Conservation (phyloP, 2,888 invertebrate species). For the Cerceris ruficornis region DNA sequence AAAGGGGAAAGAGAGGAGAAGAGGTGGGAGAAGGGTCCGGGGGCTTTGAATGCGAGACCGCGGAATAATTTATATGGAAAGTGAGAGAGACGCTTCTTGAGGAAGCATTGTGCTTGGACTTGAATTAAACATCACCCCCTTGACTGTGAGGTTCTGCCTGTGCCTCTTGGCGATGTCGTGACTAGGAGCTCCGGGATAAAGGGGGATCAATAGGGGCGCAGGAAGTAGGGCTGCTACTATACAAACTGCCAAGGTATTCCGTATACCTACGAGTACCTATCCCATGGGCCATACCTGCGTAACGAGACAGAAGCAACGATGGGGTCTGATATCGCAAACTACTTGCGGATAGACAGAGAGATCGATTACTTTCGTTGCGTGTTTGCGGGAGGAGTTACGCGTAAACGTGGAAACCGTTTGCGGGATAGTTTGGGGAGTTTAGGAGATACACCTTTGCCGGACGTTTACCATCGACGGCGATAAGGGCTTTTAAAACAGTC, state of each 20-base stretch:
- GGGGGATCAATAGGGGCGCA: slow-evolving; percentile 69
- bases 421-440: no score
- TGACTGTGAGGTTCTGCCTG: slow-evolving; percentile 66
- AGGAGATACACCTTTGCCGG: no score
- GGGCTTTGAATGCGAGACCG: slow-evolving; percentile 65
- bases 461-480: no score
- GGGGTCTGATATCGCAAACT: slow-evolving; percentile 39
- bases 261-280: slow-evolving; percentile 58
- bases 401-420: no score
- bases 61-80: slow-evolving; percentile 70
- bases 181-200: slow-evolving; percentile 69
- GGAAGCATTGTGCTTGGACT: slow-evolving; percentile 72
- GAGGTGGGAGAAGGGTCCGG: slow-evolving; percentile 22
- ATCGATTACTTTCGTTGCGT: slow-evolving; percentile 27
- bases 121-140: slow-evolving; percentile 72
- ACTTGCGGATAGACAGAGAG: slow-evolving; percentile 24
- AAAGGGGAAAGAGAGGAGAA: neutral
- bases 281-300: slow-evolving; percentile 58
- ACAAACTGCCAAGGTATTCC: slow-evolving; percentile 69
- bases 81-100: slow-evolving; percentile 63
- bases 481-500: no score
- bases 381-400: no score
- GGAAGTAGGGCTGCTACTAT: slow-evolving; percentile 68
- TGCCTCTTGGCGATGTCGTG: slow-evolving; percentile 72
- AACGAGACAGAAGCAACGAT: slow-evolving; percentile 60